Percentiles rank a stretch among this genome's conserved stretches.
phyloP scores from a whole-genome alignment of 1,140 invertebrate species.

The Drosophila triauraria region DNA sequence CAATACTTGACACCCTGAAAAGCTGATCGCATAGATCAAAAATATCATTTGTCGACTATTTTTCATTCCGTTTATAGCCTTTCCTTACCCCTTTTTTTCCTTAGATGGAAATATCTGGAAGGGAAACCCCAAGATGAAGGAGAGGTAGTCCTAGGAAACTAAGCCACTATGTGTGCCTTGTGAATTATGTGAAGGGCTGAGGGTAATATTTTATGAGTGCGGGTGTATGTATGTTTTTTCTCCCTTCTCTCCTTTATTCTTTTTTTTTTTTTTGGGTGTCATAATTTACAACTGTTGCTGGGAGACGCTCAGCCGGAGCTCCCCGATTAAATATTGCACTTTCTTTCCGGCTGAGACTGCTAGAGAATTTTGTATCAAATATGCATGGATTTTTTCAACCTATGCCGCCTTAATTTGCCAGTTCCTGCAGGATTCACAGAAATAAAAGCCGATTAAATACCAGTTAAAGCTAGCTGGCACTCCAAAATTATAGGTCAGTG shows the following conservation, averaged over 20 bases:
- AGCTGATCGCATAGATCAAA: slow-evolving; percentile 23
- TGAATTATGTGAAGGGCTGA: slow-evolving; percentile 54
- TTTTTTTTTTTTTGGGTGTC: slow-evolving; percentile 7
- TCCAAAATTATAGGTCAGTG: slow-evolving; percentile 36
- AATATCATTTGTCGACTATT: slow-evolving; percentile 45
- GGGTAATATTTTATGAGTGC: slow-evolving; percentile 56
- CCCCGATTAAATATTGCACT: slow-evolving; percentile 48
- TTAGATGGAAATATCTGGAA: neutral
- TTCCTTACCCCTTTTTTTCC: neutral
- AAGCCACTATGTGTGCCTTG: slow-evolving; percentile 39
- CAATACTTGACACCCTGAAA: neutral
- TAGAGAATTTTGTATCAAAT: slow-evolving; percentile 17
- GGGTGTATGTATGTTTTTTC: neutral
- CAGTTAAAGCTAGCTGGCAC: slow-evolving; percentile 24
- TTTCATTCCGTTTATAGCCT: slow-evolving; percentile 19
- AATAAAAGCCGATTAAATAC: slow-evolving; percentile 1
- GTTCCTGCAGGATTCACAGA: slow-evolving; percentile 13
- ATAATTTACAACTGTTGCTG: slow-evolving; percentile 61
- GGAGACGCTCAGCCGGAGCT: slow-evolving; percentile 14
- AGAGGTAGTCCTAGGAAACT: slow-evolving; percentile 20
- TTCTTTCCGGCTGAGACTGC: slow-evolving; percentile 17
- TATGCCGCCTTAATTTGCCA: slow-evolving; percentile 10
- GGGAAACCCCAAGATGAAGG: neutral
- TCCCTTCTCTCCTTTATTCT: neutral
- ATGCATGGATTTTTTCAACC: slow-evolving; percentile 21